Percentiles rank a stretch among this genome's conserved stretches.
Evolutionary conservation across 2,113 vertebrate genomes (phyloP).

Genomic region (Epinephelus lanceolatus): DNA sequence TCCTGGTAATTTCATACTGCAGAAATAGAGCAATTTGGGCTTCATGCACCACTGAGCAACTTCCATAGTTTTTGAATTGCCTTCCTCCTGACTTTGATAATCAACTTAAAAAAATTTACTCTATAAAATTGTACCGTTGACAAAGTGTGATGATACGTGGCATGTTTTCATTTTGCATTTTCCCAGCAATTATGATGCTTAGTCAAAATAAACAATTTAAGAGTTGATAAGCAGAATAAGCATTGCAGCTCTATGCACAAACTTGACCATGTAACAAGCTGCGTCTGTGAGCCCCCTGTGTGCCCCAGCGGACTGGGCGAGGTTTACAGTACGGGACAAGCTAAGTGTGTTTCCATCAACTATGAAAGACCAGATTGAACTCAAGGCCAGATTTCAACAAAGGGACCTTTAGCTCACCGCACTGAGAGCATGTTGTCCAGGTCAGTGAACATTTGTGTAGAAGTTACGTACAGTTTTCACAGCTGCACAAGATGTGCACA

Average conservation of each 20-base stretch:
- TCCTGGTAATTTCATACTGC: too few relatives aligned
- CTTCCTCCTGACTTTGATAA: not conserved
- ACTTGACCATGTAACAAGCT: not conserved
- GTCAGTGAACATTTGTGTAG: not conserved
- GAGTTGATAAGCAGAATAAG: slow-evolving; percentile 13
- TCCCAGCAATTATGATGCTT: slow-evolving; percentile 32
- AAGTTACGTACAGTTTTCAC: not conserved
- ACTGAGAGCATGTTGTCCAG: not conserved
- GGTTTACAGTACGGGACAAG: slow-evolving; percentile 16
- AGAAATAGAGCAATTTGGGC: too few relatives aligned
- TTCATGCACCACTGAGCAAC: too few relatives aligned
- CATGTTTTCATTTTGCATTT: slow-evolving; percentile 11
- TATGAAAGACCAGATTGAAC: slow-evolving; percentile 11
- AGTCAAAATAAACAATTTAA: slow-evolving; percentile 28
- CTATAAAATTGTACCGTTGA: not conserved
- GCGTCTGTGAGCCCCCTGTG: slow-evolving; percentile 9
- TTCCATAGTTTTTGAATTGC: not conserved
- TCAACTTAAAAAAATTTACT: not conserved
- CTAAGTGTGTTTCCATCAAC: slow-evolving; percentile 31
- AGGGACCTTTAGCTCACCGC: not conserved
- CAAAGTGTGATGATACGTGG: not conserved
- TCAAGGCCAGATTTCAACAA: slow-evolving; percentile 13
- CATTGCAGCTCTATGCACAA: not conserved
- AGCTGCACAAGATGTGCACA: not conserved
- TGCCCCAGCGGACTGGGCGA: not conserved